phyloP scores from a whole-genome alignment of 2,113 vertebrate genomes.

The Dinomys branickii region DNA sequence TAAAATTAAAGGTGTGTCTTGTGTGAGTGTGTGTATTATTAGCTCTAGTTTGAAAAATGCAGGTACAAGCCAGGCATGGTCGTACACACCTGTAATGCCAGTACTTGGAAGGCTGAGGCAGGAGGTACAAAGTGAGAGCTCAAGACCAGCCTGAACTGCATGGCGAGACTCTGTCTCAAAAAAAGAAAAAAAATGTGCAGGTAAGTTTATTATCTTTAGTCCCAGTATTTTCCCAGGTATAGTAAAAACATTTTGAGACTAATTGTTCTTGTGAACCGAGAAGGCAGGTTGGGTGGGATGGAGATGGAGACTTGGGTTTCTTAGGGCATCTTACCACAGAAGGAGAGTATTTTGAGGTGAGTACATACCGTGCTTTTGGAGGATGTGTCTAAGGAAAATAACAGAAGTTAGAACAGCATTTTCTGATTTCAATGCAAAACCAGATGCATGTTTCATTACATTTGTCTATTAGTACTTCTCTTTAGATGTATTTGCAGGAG shows the following conservation, averaged over 20 bases:
- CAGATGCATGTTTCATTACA: not conserved
- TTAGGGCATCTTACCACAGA: not conserved
- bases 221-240: not conserved
- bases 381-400: not conserved
- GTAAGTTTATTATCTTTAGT: not conserved
- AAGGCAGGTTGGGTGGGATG: not conserved
- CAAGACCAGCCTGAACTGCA: too few relatives aligned
- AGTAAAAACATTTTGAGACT: not conserved
- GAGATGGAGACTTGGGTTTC: accelerated
- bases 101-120: too few relatives aligned
- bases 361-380: not conserved
- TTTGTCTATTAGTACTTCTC: not conserved
- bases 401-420: not conserved
- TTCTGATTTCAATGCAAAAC: not conserved
- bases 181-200: not conserved
- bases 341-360: not conserved
- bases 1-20: not conserved
- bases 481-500: not conserved
- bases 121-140: too few relatives aligned
- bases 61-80: too few relatives aligned
- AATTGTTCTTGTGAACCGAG: not conserved
- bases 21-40: not conserved
- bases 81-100: too few relatives aligned
- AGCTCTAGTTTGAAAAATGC: not conserved
- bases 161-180: too few relatives aligned